Conservation (phyloP, 2,113 vertebrate genomes). For the Beaufortia kweichowensis region DNA sequence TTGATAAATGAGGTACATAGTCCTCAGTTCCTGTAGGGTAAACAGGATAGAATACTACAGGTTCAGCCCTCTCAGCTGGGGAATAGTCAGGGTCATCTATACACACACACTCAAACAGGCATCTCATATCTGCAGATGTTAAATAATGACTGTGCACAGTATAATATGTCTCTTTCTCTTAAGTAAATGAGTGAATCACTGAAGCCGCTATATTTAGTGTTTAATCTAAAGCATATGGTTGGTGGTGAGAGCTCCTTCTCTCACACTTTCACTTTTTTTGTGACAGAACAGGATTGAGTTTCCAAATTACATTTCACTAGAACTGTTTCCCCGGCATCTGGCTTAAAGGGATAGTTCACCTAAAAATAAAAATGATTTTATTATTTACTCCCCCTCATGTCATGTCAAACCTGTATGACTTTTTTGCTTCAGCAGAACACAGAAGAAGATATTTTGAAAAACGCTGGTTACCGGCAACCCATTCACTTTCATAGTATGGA, state of each 20-base stretch:
- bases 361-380: too few species aligned
- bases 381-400: too few species aligned
- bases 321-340: conserved; percentile 1
- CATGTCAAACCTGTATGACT: too few species aligned
- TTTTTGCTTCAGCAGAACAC: too few species aligned
- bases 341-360: too few species aligned
- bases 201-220: background rate
- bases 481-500: too few species aligned
- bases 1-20: conserved; percentile 54
- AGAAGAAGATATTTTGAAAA: too few species aligned
- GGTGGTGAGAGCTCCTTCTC: conserved; percentile 2
- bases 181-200: conserved; percentile 23
- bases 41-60: conserved; percentile 51
- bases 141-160: conserved; percentile 17
- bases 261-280: background rate
- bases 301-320: conserved; percentile 37
- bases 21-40: conserved; percentile 51
- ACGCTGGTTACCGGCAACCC: too few species aligned
- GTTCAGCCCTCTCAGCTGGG: conserved; percentile 46
- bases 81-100: conserved; percentile 25
- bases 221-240: background rate
- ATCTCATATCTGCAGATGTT: conserved; percentile 17
- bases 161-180: conserved; percentile 23
- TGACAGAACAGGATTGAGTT: conserved; percentile 22
- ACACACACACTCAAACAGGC: conserved; percentile 9